These are phyloP conservation scores for Aythya fuligula DNA, from an alignment of 2,797 vertebrate species.

Conservation along the genomic window DNA sequence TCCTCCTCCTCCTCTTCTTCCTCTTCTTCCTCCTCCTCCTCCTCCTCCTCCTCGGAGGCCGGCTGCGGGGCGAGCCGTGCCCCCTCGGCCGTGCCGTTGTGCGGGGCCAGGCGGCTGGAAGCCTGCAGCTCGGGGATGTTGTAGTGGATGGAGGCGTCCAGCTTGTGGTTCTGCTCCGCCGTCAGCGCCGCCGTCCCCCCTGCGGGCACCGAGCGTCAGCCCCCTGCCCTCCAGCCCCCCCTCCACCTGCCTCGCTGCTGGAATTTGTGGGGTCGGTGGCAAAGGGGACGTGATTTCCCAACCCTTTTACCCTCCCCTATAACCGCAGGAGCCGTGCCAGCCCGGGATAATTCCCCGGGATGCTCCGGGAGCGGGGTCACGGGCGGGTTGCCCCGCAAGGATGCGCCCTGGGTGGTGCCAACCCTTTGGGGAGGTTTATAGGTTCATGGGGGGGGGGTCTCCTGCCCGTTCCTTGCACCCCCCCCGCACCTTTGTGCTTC, in stretches of 20 bases:
- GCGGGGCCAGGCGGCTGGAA: constrained; percentile 74
- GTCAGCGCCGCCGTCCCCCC: constrained; percentile 78
- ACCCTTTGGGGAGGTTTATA: not conserved
- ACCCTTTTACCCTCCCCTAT: not conserved
- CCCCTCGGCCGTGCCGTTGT: constrained; percentile 82
- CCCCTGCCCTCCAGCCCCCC: not conserved
- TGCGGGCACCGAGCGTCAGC: constrained; percentile 37
- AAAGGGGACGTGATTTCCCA: not conserved
- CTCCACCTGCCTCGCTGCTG: fast-evolving
- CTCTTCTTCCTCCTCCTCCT: constrained; percentile 82
- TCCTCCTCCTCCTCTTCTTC: constrained; percentile 78
- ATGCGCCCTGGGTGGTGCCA: not conserved
- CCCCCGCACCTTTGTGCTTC: constrained; percentile 91
- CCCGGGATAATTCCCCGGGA: not conserved
- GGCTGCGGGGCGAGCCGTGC: constrained; percentile 15
- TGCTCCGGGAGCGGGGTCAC: fast-evolving
- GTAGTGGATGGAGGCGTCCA: constrained; percentile 93
- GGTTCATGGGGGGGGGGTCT: not conserved
- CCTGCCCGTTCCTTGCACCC: not conserved
- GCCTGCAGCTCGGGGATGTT: constrained; percentile 97
- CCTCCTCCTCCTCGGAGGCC: constrained; percentile 78
- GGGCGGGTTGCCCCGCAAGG: not conserved
- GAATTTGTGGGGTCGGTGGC: not conserved
- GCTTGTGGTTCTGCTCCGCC: constrained; percentile 90
- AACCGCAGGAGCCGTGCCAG: not conserved